Percentiles rank a stretch among this genome's conserved stretches.
phyloP scores from a whole-genome alignment of 1,140 invertebrate genomes.

The Penaeus indicus region DNA sequence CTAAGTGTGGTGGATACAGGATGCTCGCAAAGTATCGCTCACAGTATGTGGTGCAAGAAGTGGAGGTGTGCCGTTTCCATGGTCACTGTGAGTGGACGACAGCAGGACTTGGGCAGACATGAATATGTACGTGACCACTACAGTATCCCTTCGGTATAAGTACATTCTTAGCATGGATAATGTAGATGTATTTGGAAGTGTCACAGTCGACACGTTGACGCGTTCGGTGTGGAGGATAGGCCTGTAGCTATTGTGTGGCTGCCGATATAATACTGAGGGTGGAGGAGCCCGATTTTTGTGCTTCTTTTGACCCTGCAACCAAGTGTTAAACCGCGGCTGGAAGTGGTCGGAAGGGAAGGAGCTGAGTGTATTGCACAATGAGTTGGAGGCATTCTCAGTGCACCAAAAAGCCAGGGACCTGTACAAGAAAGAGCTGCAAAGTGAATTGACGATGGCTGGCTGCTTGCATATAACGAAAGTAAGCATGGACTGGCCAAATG shows the following conservation, averaged over 20 bases:
- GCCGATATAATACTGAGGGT: neutral
- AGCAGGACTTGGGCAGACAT: neutral
- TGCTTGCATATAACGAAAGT: conserved; percentile 36
- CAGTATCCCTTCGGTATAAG: conserved; percentile 25
- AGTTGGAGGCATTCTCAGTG: conserved; percentile 16
- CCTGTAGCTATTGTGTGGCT: neutral
- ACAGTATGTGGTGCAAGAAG: neutral
- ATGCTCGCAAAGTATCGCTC: neutral
- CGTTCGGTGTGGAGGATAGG: neutral
- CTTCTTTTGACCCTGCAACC: neutral
- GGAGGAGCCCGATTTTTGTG: conserved; percentile 31
- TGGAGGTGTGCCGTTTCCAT: neutral
- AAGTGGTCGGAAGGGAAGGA: conserved; percentile 33
- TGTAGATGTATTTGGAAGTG: conserved; percentile 6
- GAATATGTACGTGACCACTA: conserved; percentile 14
- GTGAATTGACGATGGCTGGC: conserved; percentile 35
- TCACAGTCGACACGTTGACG: neutral
- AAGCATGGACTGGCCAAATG: conserved; percentile 13
- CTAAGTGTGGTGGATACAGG: neutral
- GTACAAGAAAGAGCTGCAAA: conserved; percentile 16
- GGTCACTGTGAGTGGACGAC: conserved; percentile 31
- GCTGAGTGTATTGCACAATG: conserved; percentile 1
- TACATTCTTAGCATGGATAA: conserved; percentile 28
- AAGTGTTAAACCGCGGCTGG: conserved; percentile 20
- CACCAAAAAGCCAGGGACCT: neutral